Evolutionary conservation across 2,113 vertebrate species (phyloP).

Genomic region (Crotalus tigris): DNA sequence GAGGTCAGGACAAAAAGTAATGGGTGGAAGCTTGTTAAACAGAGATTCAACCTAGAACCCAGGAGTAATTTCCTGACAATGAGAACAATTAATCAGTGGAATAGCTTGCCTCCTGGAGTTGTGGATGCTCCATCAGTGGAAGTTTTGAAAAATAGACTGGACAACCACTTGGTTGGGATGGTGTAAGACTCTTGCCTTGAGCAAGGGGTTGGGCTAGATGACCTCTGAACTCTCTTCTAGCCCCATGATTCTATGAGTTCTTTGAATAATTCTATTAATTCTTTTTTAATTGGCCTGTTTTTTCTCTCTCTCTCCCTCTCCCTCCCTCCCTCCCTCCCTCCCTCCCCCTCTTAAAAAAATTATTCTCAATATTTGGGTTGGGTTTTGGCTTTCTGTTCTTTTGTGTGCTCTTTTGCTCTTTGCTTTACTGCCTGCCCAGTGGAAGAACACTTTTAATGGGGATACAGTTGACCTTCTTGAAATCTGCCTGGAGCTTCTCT

Average conservation of each 20-base stretch:
- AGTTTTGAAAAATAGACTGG: not conserved
- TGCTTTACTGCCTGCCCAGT: not conserved
- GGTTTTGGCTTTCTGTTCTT: not conserved
- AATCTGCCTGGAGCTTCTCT: not conserved
- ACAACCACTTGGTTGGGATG: not conserved
- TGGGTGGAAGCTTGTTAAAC: not conserved
- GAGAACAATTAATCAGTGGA: not conserved
- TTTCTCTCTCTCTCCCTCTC: no score
- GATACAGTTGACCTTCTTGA: not conserved
- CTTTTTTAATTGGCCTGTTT: not conserved
- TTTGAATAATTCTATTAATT: not conserved
- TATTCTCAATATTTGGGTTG: not conserved
- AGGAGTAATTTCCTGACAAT: not conserved
- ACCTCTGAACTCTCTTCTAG: not conserved
- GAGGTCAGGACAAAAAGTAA: not conserved
- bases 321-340: not conserved
- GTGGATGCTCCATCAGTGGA: not conserved
- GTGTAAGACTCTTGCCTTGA: not conserved
- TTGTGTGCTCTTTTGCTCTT: not conserved
- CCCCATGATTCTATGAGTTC: not conserved
- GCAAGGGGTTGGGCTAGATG: not conserved
- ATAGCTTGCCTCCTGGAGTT: not conserved
- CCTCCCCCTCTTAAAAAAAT: no score
- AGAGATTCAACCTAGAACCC: not conserved
- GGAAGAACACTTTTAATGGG: not conserved